Evolutionary conservation across 2,113 vertebrate genomes (phyloP).

Genomic region (Vimba vimba): DNA sequence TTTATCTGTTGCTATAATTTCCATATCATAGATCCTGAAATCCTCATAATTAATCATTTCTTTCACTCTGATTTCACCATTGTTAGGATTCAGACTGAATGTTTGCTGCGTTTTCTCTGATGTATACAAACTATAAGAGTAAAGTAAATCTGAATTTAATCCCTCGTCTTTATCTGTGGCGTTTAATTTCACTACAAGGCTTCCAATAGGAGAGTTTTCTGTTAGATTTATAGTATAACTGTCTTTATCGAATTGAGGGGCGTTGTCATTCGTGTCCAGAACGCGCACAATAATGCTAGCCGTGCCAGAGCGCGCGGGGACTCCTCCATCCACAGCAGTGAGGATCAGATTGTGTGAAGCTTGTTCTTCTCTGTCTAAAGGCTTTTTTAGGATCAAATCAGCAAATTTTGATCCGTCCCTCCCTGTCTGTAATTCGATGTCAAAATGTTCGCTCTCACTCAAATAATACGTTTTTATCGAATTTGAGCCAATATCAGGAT

Average conservation of each 20-base stretch:
- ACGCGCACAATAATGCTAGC: constrained; percentile 68
- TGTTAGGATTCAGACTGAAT: constrained; percentile 55
- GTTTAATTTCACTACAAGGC: constrained; percentile 63
- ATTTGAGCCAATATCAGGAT: constrained; percentile 67
- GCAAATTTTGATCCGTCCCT: constrained; percentile 63
- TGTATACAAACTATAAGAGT: constrained; percentile 61
- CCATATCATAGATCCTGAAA: constrained; percentile 61
- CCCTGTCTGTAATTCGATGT: constrained; percentile 66
- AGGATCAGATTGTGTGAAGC: constrained; percentile 67
- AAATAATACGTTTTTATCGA: constrained; percentile 65
- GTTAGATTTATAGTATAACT: constrained; percentile 61
- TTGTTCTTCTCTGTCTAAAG: constrained; percentile 63
- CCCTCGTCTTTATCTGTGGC: constrained; percentile 73
- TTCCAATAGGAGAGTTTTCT: constrained; percentile 70
- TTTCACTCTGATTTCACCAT: constrained; percentile 62
- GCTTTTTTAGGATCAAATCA: constrained; percentile 56
- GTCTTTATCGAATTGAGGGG: constrained; percentile 64
- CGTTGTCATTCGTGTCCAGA: constrained; percentile 70
- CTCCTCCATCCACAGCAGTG: constrained; percentile 73
- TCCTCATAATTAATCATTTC: constrained; percentile 64
- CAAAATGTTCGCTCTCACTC: constrained; percentile 66
- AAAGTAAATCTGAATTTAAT: constrained; percentile 63
- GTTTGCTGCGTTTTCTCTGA: constrained; percentile 61
- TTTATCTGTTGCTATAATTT: constrained; percentile 63
- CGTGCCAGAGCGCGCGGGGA: constrained; percentile 68